A percentile compares a stretch with the other conserved stretches of the same genome.
Conservation (phyloP, 2,113 vertebrate genomes). For the Eulemur macaco region DNA sequence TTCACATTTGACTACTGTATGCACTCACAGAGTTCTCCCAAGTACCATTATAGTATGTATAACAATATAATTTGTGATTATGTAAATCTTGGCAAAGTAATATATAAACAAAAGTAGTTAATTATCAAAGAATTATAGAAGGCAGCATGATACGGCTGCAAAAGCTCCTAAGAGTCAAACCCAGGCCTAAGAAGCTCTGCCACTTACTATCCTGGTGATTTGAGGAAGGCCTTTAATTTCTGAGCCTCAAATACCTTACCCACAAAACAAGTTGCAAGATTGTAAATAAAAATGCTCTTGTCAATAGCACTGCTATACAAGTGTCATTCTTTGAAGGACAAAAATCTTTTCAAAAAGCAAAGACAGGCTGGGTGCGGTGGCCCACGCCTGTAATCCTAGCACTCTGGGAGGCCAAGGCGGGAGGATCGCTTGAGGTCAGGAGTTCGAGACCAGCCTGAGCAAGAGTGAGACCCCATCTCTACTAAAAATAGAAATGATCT, state of each 20-base stretch:
- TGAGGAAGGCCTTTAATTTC: neutral
- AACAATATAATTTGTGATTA: slow-evolving; percentile 31
- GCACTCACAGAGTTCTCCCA: neutral
- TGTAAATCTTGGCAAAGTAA: slow-evolving; percentile 21
- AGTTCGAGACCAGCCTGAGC: too few species aligned
- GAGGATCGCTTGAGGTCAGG: too few species aligned
- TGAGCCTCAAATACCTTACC: neutral
- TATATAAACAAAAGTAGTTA: slow-evolving; percentile 39
- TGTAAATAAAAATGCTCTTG: neutral
- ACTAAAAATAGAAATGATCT: too few species aligned
- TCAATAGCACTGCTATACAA: neutral
- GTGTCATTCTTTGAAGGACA: neutral
- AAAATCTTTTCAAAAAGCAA: neutral
- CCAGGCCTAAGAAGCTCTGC: neutral
- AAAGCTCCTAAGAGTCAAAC: neutral
- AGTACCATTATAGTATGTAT: neutral
- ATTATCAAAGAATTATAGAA: slow-evolving; percentile 26
- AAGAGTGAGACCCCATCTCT: too few species aligned
- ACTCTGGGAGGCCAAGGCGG: too few species aligned
- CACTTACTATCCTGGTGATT: neutral
- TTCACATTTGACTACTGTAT: slow-evolving; percentile 12
- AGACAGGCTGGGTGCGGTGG: too few species aligned
- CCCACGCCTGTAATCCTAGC: too few species aligned
- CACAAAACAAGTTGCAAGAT: neutral
- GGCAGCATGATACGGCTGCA: neutral